Conservation (phyloP, 2,113 vertebrate species). For the Podarcis raffonei region DNA sequence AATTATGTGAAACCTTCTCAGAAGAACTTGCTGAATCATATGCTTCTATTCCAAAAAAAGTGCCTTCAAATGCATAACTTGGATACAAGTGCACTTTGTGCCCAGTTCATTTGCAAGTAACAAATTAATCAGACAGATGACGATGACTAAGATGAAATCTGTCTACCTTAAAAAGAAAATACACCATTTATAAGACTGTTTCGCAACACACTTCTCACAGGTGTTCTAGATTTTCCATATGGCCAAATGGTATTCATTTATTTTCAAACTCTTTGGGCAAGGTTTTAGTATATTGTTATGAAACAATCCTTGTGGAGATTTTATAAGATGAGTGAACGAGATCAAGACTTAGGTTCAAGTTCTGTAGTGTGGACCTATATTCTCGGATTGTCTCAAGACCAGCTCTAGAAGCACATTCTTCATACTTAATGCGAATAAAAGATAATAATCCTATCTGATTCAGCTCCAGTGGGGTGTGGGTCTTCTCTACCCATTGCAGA, state of each 20-base stretch:
- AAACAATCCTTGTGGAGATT: not conserved
- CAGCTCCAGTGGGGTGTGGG: too few relatives aligned
- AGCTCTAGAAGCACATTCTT: not conserved
- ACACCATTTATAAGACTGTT: constrained; percentile 39
- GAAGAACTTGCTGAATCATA: constrained; percentile 38
- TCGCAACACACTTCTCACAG: constrained; percentile 15
- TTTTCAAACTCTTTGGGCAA: constrained; percentile 27
- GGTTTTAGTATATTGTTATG: constrained; percentile 40
- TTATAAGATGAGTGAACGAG: constrained; percentile 24
- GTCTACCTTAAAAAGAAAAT: constrained; percentile 53
- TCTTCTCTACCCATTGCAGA: not conserved
- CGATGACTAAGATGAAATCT: constrained; percentile 43
- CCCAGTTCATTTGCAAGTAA: constrained; percentile 43
- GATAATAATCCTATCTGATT: not conserved
- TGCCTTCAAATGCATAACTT: constrained; percentile 35
- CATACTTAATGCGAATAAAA: not conserved
- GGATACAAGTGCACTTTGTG: not conserved
- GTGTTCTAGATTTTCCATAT: constrained; percentile 32
- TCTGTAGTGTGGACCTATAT: constrained; percentile 11
- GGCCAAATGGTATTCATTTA: constrained; percentile 44
- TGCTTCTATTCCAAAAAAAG: constrained; percentile 24
- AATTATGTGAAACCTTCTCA: constrained; percentile 36
- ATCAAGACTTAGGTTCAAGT: constrained; percentile 18
- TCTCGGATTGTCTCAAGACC: not conserved
- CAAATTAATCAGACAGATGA: constrained; percentile 50